Conservation (phyloP, 2,113 vertebrate species). For the Gnathonemus echidnorhynchus region DNA sequence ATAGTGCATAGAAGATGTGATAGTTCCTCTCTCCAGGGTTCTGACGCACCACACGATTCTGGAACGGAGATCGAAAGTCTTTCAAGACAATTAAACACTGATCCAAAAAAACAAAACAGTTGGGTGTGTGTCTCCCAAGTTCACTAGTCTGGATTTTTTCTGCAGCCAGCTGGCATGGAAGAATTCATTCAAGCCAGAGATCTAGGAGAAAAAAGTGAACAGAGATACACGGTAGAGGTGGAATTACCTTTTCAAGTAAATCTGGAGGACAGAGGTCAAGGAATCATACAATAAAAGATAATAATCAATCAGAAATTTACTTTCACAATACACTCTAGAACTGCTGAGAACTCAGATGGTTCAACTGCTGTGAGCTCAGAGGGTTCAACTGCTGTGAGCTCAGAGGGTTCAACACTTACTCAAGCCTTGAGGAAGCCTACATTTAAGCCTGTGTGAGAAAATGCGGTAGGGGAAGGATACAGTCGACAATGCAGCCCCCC, state of each 20-base stretch:
- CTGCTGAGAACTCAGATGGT: background rate
- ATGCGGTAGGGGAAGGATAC: conserved; percentile 66
- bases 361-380: background rate
- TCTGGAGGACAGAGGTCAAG: conserved; percentile 19
- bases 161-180: background rate
- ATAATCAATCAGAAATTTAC: background rate
- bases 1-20: conserved; percentile 63
- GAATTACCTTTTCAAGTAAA: conserved; percentile 22
- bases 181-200: background rate
- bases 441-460: background rate
- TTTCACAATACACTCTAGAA: background rate
- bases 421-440: background rate
- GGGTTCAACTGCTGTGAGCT: too few species aligned
- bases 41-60: conserved; percentile 79
- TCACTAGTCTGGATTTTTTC: background rate
- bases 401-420: background rate
- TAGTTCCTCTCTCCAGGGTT: background rate
- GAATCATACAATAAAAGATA: background rate
- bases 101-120: background rate
- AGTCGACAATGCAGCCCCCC: conserved; percentile 81
- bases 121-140: background rate
- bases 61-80: conserved; percentile 27
- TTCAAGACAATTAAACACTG: background rate
- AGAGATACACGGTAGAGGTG: background rate
- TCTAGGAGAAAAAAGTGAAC: background rate